Evolutionary conservation across 2,888 invertebrate genomes (phyloP), one percentile per base, ranked within the genome.

Genomic region (Zelleria hepariella): DNA sequence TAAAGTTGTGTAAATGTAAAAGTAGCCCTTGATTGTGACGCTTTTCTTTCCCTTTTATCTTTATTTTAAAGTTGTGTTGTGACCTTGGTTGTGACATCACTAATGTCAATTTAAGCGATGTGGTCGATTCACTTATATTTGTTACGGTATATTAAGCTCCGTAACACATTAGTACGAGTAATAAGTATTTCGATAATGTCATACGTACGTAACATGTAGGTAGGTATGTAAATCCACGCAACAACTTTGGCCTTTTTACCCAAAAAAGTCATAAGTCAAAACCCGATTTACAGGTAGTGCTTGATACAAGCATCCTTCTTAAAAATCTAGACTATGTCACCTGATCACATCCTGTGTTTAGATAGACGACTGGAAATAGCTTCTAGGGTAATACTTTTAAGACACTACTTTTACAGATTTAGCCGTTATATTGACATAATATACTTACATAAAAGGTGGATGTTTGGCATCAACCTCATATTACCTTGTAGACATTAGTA

Each of bases 131-230:
- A 51, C 51, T 51, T 23, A 20, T 23, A 3, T 21, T 51, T 49
- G 18, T 20, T 20, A 49, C 8, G 49, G 49, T 20, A 18, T 21
- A 65, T 67, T 62, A 64, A 63, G 64, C 64, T 67, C 67, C 67
- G 62, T 52, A 60, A 42, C 2, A 15, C 15, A 10, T 4, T 15
- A 42, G 32, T 15, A 15, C 10, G 15, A 15, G 32, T 4, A 42
- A n/a, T 42, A 42, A 15, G 10, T 42, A 42, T 42, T 42, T 42
- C 32, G 32, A 42, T 15, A 42, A 42, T 42, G 2, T 15, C 4
- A 15, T 42, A 42, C 32, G 32, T 15, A 42, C 32, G 32, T 42
- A 42, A 42, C 32, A 3, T 15, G 32, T 42, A 10, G 32, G 15
- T 42, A 15, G 15, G 32, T 1, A 42, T 42, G 32, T 42, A 15